Evolutionary conservation across 2,888 invertebrate genomes (phyloP).

Genomic region (Mythimna pallens): DNA sequence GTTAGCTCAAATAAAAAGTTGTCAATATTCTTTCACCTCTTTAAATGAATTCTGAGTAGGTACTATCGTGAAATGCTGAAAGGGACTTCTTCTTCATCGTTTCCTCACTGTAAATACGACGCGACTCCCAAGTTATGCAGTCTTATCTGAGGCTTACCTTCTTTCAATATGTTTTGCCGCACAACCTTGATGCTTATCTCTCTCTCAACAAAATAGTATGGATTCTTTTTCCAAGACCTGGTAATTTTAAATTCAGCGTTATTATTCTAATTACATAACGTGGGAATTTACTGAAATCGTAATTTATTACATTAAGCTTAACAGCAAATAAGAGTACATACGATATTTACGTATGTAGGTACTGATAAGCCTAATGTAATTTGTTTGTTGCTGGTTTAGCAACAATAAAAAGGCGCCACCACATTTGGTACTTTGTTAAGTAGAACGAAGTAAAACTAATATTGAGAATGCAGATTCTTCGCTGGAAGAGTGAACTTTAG

Average conservation of each 20-base stretch:
- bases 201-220: slow-evolving; percentile 17
- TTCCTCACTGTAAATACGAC: background rate
- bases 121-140: background rate
- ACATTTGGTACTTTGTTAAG: too few species aligned
- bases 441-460: too few species aligned
- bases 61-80: background rate
- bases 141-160: background rate
- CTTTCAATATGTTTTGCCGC: background rate
- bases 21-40: too few species aligned
- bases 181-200: slow-evolving; percentile 13
- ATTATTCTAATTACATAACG: slow-evolving; percentile 32
- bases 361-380: slow-evolving; percentile 25
- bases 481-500: too few species aligned
- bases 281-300: slow-evolving; percentile 21
- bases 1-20: too few species aligned
- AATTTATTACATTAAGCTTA: too few species aligned
- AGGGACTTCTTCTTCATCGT: background rate
- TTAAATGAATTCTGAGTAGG: background rate
- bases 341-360: background rate
- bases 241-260: slow-evolving; percentile 9
- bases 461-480: too few species aligned
- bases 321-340: too few species aligned
- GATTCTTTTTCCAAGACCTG: slow-evolving; percentile 8
- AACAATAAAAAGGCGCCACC: too few species aligned
- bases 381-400: too few species aligned